phyloP scores from a whole-genome alignment of 2,888 invertebrate species.

The Mythimna loreyi region DNA sequence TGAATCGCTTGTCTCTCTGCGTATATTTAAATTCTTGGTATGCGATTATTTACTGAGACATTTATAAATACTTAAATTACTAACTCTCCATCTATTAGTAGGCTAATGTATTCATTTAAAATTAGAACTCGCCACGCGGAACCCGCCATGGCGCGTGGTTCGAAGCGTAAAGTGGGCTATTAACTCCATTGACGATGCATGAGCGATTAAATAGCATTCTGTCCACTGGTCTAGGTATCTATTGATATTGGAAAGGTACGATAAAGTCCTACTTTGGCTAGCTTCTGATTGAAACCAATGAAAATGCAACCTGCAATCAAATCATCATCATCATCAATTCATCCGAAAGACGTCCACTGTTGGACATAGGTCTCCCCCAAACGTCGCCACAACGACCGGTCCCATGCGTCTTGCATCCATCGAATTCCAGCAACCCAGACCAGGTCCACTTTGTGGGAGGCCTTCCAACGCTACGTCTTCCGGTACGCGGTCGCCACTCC shows the following conservation, averaged over 20 bases:
- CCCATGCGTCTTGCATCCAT: no score
- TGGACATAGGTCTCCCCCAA: no score
- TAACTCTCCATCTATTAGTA: slow-evolving; percentile 20
- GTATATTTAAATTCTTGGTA: neutral
- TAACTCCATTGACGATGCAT: slow-evolving; percentile 4
- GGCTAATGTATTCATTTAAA: slow-evolving; percentile 39
- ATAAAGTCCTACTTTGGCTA: neutral
- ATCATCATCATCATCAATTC: no score
- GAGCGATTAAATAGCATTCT: slow-evolving; percentile 8
- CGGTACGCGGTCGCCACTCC: no score
- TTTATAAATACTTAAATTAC: slow-evolving; percentile 8
- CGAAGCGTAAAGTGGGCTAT: slow-evolving; percentile 13
- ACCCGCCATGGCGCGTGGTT: slow-evolving; percentile 23
- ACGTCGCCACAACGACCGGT: no score
- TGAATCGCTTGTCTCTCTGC: neutral
- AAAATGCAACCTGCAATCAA: no score
- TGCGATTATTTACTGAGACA: neutral
- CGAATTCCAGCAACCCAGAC: no score
- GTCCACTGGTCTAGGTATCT: neutral
- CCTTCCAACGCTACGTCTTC: no score
- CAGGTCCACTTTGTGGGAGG: no score
- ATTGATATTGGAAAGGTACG: no score
- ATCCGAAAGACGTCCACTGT: no score
- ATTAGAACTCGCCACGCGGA: slow-evolving; percentile 21
- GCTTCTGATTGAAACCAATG: no score